Conservation (phyloP, 2,113 vertebrate species). For the Ctenodactylus gundi region DNA sequence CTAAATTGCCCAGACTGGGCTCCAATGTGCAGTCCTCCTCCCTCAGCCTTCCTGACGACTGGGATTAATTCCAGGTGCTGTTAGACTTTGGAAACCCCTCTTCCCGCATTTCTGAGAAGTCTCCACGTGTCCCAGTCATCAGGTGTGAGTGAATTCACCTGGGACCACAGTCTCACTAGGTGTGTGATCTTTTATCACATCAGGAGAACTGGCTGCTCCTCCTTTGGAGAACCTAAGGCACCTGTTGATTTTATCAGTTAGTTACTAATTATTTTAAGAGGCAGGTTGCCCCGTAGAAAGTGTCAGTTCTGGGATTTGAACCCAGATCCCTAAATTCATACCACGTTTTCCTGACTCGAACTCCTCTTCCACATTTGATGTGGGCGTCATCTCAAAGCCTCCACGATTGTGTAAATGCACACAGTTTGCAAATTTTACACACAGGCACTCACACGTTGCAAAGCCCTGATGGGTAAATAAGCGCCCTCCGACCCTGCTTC, state of each 20-base stretch:
- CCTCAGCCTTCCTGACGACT: no score
- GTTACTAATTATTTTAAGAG: not conserved
- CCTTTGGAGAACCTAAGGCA: not conserved
- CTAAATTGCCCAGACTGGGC: no score
- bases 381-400: not conserved
- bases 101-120: not conserved
- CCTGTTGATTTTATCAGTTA: not conserved
- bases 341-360: not conserved
- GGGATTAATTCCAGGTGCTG: no score
- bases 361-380: not conserved
- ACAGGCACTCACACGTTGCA: not conserved
- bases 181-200: not conserved
- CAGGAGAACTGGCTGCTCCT: not conserved
- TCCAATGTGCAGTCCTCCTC: no score
- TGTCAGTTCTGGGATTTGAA: not conserved
- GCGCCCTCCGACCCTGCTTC: not conserved
- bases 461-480: not conserved
- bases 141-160: not conserved
- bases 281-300: not conserved
- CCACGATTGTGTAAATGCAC: rapidly evolving
- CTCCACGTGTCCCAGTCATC: not conserved
- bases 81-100: not conserved
- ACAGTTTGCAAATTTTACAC: not conserved
- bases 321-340: not conserved
- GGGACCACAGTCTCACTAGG: not conserved